Evolutionary conservation across 2,113 vertebrate genomes (phyloP).

Genomic region (Lepisosteus oculatus): DNA sequence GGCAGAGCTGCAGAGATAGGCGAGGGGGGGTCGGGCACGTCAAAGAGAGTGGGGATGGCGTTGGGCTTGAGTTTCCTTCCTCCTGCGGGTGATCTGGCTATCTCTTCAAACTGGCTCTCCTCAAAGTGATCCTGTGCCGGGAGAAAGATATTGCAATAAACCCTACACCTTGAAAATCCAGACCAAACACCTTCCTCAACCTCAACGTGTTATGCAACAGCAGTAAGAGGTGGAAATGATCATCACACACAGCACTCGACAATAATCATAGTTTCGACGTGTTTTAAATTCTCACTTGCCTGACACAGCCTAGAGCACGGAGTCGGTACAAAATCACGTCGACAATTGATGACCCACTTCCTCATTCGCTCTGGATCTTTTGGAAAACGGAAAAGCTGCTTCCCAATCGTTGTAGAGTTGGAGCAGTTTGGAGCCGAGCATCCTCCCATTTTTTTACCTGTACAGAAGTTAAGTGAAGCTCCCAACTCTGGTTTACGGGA

Average conservation of each 20-base stretch:
- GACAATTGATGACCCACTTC: slow-evolving; percentile 72
- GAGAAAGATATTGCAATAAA: not conserved
- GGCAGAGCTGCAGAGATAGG: slow-evolving; percentile 49
- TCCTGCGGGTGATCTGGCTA: slow-evolving; percentile 68
- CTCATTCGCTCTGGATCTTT: slow-evolving; percentile 67
- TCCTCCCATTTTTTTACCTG: slow-evolving; percentile 57
- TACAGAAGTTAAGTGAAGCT: not conserved
- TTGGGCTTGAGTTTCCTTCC: slow-evolving; percentile 73
- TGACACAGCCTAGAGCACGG: slow-evolving; percentile 73
- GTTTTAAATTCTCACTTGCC: slow-evolving; percentile 36
- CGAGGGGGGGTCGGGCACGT: slow-evolving; percentile 56
- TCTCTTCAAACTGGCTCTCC: slow-evolving; percentile 71
- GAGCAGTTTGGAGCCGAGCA: slow-evolving; percentile 74
- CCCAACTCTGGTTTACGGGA: not conserved
- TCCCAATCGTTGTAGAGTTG: slow-evolving; percentile 70
- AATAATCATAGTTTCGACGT: too few relatives aligned
- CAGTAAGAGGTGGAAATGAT: too few relatives aligned
- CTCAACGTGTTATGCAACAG: not conserved
- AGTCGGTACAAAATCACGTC: slow-evolving; percentile 69
- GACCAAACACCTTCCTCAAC: too few relatives aligned
- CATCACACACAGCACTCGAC: too few relatives aligned
- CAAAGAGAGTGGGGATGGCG: slow-evolving; percentile 70
- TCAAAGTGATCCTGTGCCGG: slow-evolving; percentile 68
- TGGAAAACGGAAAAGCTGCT: slow-evolving; percentile 72
- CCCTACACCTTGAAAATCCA: not conserved